Base-by-base conservation (phyloP, 2,113 vertebrate species). In the Meles meles region DNA sequence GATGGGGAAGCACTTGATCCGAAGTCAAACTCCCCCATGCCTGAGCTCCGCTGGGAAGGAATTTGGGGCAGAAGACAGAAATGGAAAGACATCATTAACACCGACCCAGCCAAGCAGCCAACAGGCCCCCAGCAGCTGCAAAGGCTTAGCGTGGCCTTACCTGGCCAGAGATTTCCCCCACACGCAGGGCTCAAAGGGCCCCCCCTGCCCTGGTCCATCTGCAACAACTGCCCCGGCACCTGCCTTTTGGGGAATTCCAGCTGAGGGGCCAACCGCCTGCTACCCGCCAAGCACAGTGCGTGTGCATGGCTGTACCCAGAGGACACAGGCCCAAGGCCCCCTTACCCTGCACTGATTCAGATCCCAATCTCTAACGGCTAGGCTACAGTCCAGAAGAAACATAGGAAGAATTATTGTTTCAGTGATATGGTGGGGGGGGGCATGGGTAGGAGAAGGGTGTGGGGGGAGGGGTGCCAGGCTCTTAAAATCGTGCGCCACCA, bases 401-500 rank as follows among this genome's bases (percentile, higher is more conserved):
- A 96, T 37, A 96, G 65, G 91, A 92, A 94, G 90, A 90, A 77
- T 67, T 71, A 94, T 49, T 92, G 9, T 83, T 49, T 96, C 52
- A 17, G 13, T 95, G 57, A 34, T 5, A n/a, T n/a, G n/a, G n/a
- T n/a, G n/a, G 20, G 20, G 57, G 18, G n/a, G 21, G 69, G 23
- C 90, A 80, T 89, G 44, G 90, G 93, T 34, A 44, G 92, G 97
- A 81, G 39, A 34, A 42, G 34, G 23, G 10, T 11, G 44, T 55
- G 37, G 72, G 71, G 55, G 76, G 97, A 97, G 71, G 97, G 95
- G 69, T 94, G 96, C 97, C 83, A 67, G 88, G 97, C 76, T 97
- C 98, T 97, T 95, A 98, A 96, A 98, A 98, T 34, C 0, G 47
- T 97, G 96, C 90, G 97, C 93, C 94, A 80, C 97, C 97, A 79